phyloP scores from a whole-genome alignment of 2,888 invertebrate species.

The Synanthedon vespiformis region DNA sequence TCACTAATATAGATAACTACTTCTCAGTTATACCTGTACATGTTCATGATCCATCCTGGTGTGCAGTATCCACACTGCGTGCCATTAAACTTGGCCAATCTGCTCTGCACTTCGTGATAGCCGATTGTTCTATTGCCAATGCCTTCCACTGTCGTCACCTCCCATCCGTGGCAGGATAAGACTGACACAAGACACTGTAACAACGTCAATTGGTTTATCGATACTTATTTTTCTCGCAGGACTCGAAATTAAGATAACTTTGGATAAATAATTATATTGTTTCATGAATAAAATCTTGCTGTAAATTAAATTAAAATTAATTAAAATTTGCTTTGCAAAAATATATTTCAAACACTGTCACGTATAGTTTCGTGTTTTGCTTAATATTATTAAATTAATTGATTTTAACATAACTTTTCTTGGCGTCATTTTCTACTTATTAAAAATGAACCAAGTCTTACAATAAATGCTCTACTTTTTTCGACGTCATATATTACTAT shows the following conservation, averaged over 20 bases:
- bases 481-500: no score
- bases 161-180: slow-evolving; percentile 75
- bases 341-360: no score
- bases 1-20: not conserved
- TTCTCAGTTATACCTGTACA: slow-evolving; percentile 68
- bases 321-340: no score
- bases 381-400: no score
- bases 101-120: slow-evolving; percentile 77
- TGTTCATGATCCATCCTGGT: slow-evolving; percentile 83
- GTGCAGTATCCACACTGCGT: slow-evolving; percentile 83
- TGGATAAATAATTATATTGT: not conserved
- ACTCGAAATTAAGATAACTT: not conserved
- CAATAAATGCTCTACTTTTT: no score
- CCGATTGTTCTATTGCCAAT: slow-evolving; percentile 74
- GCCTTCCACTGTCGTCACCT: slow-evolving; percentile 79
- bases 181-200: slow-evolving; percentile 74
- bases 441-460: no score
- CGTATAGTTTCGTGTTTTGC: no score
- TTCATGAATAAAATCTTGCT: not conserved
- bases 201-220: no score
- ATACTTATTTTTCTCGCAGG: no score
- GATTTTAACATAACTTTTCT: no score
- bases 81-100: slow-evolving; percentile 75
- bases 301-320: no score
- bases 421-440: no score